phyloP scores from a whole-genome alignment of 2,888 invertebrate genomes.

The Drosophila anomelani region DNA sequence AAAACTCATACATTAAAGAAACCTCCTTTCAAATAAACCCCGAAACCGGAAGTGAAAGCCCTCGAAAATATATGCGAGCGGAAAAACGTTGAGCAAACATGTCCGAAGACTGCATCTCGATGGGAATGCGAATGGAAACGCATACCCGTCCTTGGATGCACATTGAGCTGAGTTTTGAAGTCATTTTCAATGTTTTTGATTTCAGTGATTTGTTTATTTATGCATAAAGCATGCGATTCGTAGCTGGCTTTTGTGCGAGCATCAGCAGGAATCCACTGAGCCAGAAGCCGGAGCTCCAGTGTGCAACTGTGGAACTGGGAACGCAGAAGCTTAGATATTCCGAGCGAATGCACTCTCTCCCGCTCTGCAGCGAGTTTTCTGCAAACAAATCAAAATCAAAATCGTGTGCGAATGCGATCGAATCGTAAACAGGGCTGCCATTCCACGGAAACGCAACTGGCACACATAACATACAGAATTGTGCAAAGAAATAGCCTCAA shows the following conservation, averaged over 20 bases:
- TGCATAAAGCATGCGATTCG: constrained; percentile 79
- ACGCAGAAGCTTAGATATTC: constrained; percentile 76
- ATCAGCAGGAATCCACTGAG: constrained; percentile 67
- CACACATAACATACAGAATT: constrained; percentile 38
- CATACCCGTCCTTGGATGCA: constrained; percentile 54
- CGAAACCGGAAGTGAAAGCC: constrained; percentile 19
- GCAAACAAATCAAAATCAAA: constrained; percentile 81
- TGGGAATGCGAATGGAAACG: constrained; percentile 20
- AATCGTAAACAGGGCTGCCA: constrained; percentile 70
- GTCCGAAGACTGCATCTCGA: constrained; percentile 26
- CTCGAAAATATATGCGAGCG: constrained; percentile 24
- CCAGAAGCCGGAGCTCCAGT: constrained; percentile 30
- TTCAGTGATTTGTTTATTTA: constrained; percentile 80
- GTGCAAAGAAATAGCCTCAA: neutral
- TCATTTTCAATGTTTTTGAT: constrained; percentile 80
- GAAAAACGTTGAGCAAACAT: constrained; percentile 38
- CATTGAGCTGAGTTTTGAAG: constrained; percentile 74
- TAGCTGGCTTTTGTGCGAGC: constrained; percentile 63
- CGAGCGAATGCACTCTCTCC: constrained; percentile 73
- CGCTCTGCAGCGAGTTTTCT: constrained; percentile 63
- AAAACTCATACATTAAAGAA: neutral
- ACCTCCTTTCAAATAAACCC: constrained; percentile 5
- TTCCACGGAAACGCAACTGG: constrained; percentile 73
- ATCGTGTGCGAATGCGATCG: constrained; percentile 73
- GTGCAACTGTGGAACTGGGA: constrained; percentile 28